Conservation (phyloP, 2,888 invertebrate genomes). For the Trilocha varians region DNA sequence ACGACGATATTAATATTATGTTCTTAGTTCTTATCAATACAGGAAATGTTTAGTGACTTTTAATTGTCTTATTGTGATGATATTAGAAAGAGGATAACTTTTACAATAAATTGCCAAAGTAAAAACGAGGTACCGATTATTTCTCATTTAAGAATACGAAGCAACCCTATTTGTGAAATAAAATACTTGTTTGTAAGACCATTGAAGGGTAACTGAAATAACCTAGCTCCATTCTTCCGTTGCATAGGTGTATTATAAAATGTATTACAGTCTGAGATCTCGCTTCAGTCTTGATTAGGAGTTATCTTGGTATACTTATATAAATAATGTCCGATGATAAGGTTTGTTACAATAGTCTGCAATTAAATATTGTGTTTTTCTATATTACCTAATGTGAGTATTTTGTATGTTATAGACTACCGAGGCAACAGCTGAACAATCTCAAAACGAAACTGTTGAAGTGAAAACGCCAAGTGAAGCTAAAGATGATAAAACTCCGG, state of each 20-base stretch:
- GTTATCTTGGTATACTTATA: conserved; percentile 22
- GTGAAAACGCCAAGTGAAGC: conserved; percentile 37
- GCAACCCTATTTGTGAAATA: conserved; percentile 45
- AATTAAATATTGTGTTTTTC: not conserved
- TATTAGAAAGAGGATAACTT: no score
- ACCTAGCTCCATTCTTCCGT: conserved; percentile 46
- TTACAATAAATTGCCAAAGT: no score
- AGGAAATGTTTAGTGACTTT: no score
- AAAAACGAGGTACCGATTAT: no score
- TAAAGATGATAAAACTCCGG: conserved; percentile 58
- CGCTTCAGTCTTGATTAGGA: conserved; percentile 44
- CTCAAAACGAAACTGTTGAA: conserved; percentile 38
- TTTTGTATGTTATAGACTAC: conserved; percentile 44
- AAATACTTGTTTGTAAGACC: conserved; percentile 46
- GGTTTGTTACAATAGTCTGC: conserved; percentile 19
- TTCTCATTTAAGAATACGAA: no score
- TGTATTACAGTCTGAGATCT: conserved; percentile 28
- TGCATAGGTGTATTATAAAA: conserved; percentile 50
- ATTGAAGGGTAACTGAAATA: conserved; percentile 48
- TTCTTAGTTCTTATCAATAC: no score
- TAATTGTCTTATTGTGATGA: no score
- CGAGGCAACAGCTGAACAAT: conserved; percentile 47
- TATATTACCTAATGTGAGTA: no score
- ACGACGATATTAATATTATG: no score
- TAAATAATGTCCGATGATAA: conserved; percentile 48